A percentile compares a stretch with the other conserved stretches of the same genome.
phyloP scores from a whole-genome alignment of 1,140 invertebrate species.

The Mya arenaria region DNA sequence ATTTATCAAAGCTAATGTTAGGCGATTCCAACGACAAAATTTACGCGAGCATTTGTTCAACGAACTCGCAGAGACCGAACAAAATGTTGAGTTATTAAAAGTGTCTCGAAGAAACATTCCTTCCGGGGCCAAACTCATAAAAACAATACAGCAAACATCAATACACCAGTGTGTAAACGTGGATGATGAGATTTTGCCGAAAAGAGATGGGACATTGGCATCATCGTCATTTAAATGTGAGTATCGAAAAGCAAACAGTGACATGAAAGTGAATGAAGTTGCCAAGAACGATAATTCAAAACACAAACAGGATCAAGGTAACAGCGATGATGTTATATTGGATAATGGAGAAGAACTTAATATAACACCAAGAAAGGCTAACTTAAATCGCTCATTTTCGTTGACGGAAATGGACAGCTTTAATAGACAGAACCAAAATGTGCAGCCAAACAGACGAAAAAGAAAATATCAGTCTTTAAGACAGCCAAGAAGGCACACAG shows the following conservation, averaged over 20 bases:
- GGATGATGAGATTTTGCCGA: too few relatives aligned
- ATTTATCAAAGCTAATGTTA: too few relatives aligned
- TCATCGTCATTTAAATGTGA: conserved; percentile 3
- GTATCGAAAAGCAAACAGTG: neutral
- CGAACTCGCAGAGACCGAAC: too few relatives aligned
- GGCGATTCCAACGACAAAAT: too few relatives aligned
- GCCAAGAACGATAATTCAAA: neutral
- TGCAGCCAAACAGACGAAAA: conserved; percentile 1
- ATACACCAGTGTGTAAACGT: too few relatives aligned
- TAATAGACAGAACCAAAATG: neutral
- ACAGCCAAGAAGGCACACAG: conserved; percentile 10
- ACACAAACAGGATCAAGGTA: neutral
- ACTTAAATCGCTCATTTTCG: conserved; percentile 10
- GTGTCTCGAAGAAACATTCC: too few relatives aligned
- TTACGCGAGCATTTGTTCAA: too few relatives aligned
- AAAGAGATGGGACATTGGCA: conserved; percentile 17
- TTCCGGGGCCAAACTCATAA: too few relatives aligned
- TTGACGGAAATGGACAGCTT: conserved; percentile 10
- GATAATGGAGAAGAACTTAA: neutral
- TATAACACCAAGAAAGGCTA: neutral
- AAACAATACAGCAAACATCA: too few relatives aligned
- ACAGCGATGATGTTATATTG: neutral
- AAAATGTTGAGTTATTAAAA: too few relatives aligned
- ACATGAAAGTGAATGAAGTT: neutral
- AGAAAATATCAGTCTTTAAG: conserved; percentile 36